Evolutionary conservation across 2,888 invertebrate species (phyloP), one percentile per base, ranked within the genome.

Genomic region (Thymelicus acteon): DNA sequence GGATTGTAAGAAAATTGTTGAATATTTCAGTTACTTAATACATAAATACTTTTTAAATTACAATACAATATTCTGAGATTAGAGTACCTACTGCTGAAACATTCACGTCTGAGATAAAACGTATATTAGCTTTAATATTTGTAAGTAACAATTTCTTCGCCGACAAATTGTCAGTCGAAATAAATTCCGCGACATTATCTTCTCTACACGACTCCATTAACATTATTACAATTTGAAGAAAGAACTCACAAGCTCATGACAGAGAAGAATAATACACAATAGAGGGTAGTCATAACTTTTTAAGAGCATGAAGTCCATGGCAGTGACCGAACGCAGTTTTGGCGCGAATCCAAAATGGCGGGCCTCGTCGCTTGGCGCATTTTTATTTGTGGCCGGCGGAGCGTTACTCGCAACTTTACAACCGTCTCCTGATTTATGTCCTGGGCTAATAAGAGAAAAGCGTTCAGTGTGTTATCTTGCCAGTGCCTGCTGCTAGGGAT

Each of bases 401-500:
- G 73, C 73, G 75, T 72, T 73, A 73, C 72, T 73, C 73, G 71
- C 75, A 71, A 75, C 73, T 77, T 77, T 75, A 76, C 76, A 75
- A 74, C 76, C 73, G 72, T 72, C 73, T 71, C 72, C 74, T 77
- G 75, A 78, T 78, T 78, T 76, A 77, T 76, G 74, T 71, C 67
- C 68, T 70, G 63, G 72, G 67, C 72, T 72, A 75, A 75, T 70
- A 72, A 73, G 72, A 75, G 63, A 71, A 74, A 71, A 68, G 67
- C 65, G 69, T 72, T 67, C 71, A 57, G 57, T 72, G 67, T 67
- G 75, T 72, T 72, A 70, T 64, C 70, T 70, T 64, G 64, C 52
- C 70, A 65, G 40, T 64, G 58, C 63, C 63, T 58, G 60, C 39
- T 52, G 37, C 31, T 64, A 19, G n/a, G 49, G 54, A 15, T 47